Percentiles rank a stretch among this genome's conserved stretches.
These are phyloP conservation scores for Brassicogethes aeneus DNA, from an alignment of 2,888 invertebrate species.

Conservation along the genomic window DNA sequence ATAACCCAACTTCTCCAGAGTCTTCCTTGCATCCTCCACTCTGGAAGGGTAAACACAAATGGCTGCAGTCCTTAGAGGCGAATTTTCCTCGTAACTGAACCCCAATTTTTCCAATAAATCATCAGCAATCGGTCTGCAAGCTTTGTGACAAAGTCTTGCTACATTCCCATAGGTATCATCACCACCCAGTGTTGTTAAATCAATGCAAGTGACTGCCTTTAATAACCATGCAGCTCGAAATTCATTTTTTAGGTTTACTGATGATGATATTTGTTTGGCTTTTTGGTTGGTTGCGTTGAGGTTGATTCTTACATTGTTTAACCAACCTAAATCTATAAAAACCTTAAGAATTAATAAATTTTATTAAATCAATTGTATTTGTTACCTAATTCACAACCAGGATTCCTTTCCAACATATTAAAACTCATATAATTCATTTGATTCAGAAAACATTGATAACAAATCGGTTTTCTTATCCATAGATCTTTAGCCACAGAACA, in stretches of 20 bases:
- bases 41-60: slow-evolving; percentile 93
- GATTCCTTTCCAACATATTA: slow-evolving; percentile 26
- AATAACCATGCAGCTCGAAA: slow-evolving; percentile 67
- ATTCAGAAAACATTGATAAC: too few relatives aligned
- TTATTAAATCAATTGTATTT: background rate
- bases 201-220: slow-evolving; percentile 76
- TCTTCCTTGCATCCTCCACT: slow-evolving; percentile 60
- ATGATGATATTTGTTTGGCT: background rate
- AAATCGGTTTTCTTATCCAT: too few relatives aligned
- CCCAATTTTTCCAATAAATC: slow-evolving; percentile 29
- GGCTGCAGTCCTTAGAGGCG: slow-evolving; percentile 65
- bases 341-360: background rate
- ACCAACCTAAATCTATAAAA: slow-evolving; percentile 42
- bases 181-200: slow-evolving; percentile 86
- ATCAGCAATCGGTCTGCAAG: slow-evolving; percentile 31
- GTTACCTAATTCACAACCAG: slow-evolving; percentile 34
- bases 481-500: too few relatives aligned
- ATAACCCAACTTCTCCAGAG: slow-evolving; percentile 48
- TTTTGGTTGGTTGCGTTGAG: slow-evolving; percentile 45
- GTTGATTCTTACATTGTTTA: slow-evolving; percentile 47
- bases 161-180: slow-evolving; percentile 74
- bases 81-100: slow-evolving; percentile 31
- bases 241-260: slow-evolving; percentile 18
- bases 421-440: too few relatives aligned
- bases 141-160: slow-evolving; percentile 66